Base-by-base conservation (phyloP, 2,888 invertebrate genomes). In the Xestoiulus laeticollis region DNA sequence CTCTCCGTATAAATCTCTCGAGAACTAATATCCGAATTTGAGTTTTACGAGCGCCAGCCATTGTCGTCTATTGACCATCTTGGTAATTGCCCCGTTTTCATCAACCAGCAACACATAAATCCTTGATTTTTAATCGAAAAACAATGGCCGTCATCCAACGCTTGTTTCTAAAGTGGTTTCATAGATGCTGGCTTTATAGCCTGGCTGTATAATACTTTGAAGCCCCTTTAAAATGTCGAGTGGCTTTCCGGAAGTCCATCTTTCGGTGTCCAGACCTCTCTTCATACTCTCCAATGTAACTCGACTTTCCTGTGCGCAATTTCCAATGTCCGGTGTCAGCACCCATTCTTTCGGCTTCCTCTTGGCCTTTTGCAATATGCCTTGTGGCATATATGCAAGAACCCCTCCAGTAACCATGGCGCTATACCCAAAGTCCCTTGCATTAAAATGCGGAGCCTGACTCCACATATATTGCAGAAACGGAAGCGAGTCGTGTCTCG, bases 291-390 rank as follows among this genome's bases (percentile, higher is more conserved):
- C 30, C 33, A 43, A 16, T 43, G 84, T 84, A 85, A 85, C 85
- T 85, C 43, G 85, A 85, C 38, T 85, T 85, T 85, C 85, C 85
- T 38, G 85, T 44, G 44, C 16, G 44, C 85, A 44, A 85, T 85
- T 48, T 85, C 30, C 44, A 85, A 85, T 44, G 85, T 59, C 59
- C 59, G 59, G 59, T 59, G 59, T 59, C 59, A 59, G 59, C 4
- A 22, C 59, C 59, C 59, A 22, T 59, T 59, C 59, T 59, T 59
- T 59, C 59, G 6, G 22, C 16, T 48, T 48, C 48, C 48, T 48
- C 48, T 48, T 14, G 48, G 48, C 0, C 59, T 44, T 14, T 14
- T 53, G 53, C 53, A 53, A 19, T n/a, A n/a, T 53, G 53, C 10
- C 53, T 53, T 22, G n/a, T 5, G 16, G 22, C 59, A 59, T n/a